Conservation (phyloP, 2,113 vertebrate genomes). For the Paramormyrops kingsleyae region DNA sequence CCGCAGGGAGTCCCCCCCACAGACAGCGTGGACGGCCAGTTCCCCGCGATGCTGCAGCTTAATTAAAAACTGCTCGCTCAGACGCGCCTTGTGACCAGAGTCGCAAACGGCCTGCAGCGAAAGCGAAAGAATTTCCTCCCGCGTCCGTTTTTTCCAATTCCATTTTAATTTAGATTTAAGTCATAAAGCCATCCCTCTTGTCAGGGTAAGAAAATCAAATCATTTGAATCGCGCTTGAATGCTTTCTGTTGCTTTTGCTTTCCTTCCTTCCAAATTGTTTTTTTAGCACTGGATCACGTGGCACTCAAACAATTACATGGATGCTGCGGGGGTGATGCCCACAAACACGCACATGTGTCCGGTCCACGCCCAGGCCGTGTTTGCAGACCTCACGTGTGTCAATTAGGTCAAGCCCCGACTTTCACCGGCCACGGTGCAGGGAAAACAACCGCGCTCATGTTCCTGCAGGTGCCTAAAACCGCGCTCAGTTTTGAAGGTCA, state of each 20-base stretch:
- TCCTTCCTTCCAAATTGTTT: slow-evolving; percentile 5
- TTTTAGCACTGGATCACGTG: not conserved
- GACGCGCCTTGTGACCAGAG: too few relatives aligned
- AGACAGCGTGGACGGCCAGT: not conserved
- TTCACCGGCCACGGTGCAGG: not conserved
- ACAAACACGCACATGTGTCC: not conserved
- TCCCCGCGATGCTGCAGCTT: not conserved
- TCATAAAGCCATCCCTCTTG: not conserved
- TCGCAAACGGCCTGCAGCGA: not conserved
- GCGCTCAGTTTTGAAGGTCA: slow-evolving; percentile 26
- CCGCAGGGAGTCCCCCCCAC: not conserved
- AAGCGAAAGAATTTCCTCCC: not conserved
- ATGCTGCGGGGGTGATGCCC: not conserved
- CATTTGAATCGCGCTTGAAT: not conserved
- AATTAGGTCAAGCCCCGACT: not conserved
- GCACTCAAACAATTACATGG: not conserved
- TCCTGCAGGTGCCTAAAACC: not conserved
- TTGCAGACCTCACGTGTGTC: not conserved
- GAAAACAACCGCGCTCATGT: not conserved
- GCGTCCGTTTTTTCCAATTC: not conserved
- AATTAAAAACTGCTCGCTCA: not conserved
- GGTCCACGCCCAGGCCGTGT: not conserved
- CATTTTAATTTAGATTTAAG: slow-evolving; percentile 18
- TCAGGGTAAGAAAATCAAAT: slow-evolving; percentile 10
- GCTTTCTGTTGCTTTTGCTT: not conserved